These are phyloP conservation scores for Nansenia antarctica DNA, from an alignment of 2,113 vertebrate species.

Conservation along the genomic window DNA sequence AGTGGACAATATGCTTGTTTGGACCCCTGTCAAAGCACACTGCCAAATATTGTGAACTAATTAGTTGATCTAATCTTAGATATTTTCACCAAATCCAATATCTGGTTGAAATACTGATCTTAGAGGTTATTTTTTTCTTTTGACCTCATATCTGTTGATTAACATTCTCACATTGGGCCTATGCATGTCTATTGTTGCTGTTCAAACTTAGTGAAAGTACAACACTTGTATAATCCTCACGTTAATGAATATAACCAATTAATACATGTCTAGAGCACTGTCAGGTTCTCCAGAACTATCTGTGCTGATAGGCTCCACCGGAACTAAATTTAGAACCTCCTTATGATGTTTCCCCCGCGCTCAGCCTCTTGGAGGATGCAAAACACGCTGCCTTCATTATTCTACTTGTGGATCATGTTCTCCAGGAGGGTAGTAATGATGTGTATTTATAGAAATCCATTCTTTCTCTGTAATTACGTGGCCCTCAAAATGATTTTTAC, in stretches of 20 bases:
- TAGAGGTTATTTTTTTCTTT: constrained; percentile 68
- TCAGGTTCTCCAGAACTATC: neutral
- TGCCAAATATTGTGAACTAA: constrained; percentile 64
- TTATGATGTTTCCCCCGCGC: neutral
- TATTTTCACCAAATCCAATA: constrained; percentile 65
- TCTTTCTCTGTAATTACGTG: constrained; percentile 70
- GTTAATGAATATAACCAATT: constrained; percentile 57
- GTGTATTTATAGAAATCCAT: constrained; percentile 71
- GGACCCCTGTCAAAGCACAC: constrained; percentile 49
- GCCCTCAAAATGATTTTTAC: constrained; percentile 67
- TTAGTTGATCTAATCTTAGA: constrained; percentile 68
- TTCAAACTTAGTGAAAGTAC: too few relatives aligned
- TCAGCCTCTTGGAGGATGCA: constrained; percentile 57
- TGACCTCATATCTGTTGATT: constrained; percentile 73
- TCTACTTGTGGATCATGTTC: constrained; percentile 69
- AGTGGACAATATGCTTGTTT: constrained; percentile 71
- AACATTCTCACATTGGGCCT: constrained; percentile 64
- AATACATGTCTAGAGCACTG: neutral
- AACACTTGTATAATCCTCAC: constrained; percentile 39
- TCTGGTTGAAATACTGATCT: constrained; percentile 51
- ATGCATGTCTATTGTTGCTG: constrained; percentile 70
- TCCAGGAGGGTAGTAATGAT: constrained; percentile 66
- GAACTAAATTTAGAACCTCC: constrained; percentile 6
- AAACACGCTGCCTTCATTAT: constrained; percentile 73
- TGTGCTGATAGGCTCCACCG: too few relatives aligned